Evolutionary conservation across 2,888 invertebrate genomes (phyloP).

Genomic region (Diarsia rubi): DNA sequence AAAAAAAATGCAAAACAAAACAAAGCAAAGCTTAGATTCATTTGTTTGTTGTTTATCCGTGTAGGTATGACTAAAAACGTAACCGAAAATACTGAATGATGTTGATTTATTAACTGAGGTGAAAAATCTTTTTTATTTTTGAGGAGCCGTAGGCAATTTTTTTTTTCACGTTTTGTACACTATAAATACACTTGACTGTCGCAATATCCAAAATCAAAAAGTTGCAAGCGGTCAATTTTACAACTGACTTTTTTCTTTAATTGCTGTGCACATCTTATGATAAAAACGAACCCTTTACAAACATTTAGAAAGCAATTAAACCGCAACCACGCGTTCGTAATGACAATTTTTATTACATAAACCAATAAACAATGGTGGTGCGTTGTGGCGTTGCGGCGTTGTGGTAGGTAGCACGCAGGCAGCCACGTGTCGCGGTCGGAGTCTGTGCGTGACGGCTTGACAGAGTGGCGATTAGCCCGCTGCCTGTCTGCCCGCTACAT

Average conservation of each 20-base stretch:
- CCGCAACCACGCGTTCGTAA: constrained; percentile 22
- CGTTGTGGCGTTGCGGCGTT: constrained; percentile 42
- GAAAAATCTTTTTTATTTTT: neutral
- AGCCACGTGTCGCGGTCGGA: constrained; percentile 72
- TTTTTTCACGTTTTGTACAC: neutral
- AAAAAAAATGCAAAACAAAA: too few species aligned
- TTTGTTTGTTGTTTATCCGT: constrained; percentile 40
- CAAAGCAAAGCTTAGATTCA: constrained; percentile 32
- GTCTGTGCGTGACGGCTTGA: constrained; percentile 83
- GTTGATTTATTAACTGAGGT: constrained; percentile 1
- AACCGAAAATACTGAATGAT: constrained; percentile 15
- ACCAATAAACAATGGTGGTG: constrained; percentile 51
- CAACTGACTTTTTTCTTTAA: neutral
- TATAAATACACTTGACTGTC: neutral
- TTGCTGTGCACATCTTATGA: neutral
- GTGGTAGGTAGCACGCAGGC: constrained; percentile 69
- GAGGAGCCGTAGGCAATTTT: neutral
- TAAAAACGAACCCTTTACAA: neutral
- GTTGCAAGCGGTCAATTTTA: neutral
- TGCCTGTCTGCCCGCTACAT: constrained; percentile 71
- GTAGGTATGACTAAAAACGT: constrained; percentile 25
- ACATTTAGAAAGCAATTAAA: constrained; percentile 30
- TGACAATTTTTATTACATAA: constrained; percentile 64
- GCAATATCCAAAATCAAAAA: neutral
- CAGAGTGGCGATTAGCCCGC: constrained; percentile 85